Evolutionary conservation across 2,888 invertebrate genomes (phyloP), one percentile per base, ranked within the genome.

Genomic region (Ichneumoninae sp.): DNA sequence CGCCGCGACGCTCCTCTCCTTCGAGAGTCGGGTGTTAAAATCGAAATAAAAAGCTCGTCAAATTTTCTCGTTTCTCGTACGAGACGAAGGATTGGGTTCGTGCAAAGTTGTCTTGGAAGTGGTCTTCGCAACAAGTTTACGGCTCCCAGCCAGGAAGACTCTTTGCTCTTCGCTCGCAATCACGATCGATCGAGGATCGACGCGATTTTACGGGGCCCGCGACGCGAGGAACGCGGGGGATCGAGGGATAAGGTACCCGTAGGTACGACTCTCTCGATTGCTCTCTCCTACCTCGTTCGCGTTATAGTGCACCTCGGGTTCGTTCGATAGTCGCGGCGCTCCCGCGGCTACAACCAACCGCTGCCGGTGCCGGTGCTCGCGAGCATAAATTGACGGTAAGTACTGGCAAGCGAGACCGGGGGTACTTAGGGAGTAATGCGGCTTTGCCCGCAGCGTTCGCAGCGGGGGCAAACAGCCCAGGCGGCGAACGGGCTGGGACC

Each of bases 341-440:
- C 66, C 30, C 66, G 57, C 33, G 62, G 74, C 69, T 72, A 40
- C 69, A 33, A n/a, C 68, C 47, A 65, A 44, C 71, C 71, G 57
- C 71, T 75, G 76, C 68, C 70, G 76, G 47, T 82, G 60, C 22
- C 76, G 74, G 72, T 71, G 72, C 77, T 80, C 76, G 66, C 81
- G 70, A 74, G 84, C 84, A 88, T 88, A 90, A 90, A 90, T 90
- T 90, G 88, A 77, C 86, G 82, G 86, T 87, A 89, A 90, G 89
- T 88, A 87, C 86, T 79, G 82, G 79, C 86, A 86, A 44, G 70
- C 74, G 65, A 85, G 82, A 80, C 52, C 84, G 72, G 87, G 71
- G 82, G 87, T 88, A 90, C 91, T 91, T 89, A 89, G 89, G 88
- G 82, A 89, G 88, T 90, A 91, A 91, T 90, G 90, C 89, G 82